Evolutionary conservation across 2,797 vertebrate species (phyloP).

Genomic region (Sebastes variabilis): DNA sequence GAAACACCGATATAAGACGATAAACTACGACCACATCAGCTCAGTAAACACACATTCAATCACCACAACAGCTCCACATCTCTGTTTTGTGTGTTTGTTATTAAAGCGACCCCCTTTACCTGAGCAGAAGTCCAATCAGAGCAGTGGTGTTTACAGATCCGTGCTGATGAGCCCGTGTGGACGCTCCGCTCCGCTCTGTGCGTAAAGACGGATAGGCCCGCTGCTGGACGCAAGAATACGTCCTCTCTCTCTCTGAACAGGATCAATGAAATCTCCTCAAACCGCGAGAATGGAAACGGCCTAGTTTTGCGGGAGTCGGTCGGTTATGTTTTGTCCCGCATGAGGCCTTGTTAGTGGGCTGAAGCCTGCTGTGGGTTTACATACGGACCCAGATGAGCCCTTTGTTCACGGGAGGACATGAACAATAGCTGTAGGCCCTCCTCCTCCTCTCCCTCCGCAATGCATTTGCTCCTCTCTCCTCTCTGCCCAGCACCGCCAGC

Average conservation of each 20-base stretch:
- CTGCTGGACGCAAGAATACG: slow-evolving; percentile 74
- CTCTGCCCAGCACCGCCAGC: slow-evolving; percentile 77
- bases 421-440: slow-evolving; percentile 88
- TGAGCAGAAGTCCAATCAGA: slow-evolving; percentile 75
- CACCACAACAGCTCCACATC: fast-evolving
- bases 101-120: slow-evolving; percentile 62
- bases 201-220: slow-evolving; percentile 80
- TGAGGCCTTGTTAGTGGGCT: slow-evolving; percentile 80
- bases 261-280: slow-evolving; percentile 63
- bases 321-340: slow-evolving; percentile 77
- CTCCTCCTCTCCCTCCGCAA: slow-evolving; percentile 78
- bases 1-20: slow-evolving; percentile 30
- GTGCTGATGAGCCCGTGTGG: slow-evolving; percentile 66
- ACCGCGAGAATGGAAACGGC: slow-evolving; percentile 35
- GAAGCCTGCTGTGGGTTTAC: slow-evolving; percentile 82
- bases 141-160: slow-evolving; percentile 81
- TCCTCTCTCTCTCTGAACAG: slow-evolving; percentile 49
- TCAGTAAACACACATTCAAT: not conserved
- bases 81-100: no score
- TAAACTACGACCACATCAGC: not conserved
- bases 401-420: slow-evolving; percentile 86
- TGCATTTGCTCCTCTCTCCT: slow-evolving; percentile 77
- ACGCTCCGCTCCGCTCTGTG: slow-evolving; percentile 82
- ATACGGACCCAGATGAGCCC: slow-evolving; percentile 84
- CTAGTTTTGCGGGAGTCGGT: slow-evolving; percentile 61